Base-by-base conservation (phyloP, 2,113 vertebrate genomes). In the Syrmaticus mikado region DNA sequence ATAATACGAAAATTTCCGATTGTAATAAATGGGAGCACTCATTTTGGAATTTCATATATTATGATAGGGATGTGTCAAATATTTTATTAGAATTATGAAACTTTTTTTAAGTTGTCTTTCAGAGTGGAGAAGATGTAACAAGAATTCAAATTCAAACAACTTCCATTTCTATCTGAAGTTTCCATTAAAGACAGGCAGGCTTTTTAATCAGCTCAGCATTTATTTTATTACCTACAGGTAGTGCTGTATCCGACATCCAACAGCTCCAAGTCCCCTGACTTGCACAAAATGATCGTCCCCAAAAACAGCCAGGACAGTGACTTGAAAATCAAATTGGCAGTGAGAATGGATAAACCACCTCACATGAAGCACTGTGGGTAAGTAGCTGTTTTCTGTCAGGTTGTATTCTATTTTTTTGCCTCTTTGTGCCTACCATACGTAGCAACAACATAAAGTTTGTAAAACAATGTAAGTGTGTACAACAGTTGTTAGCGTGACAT, bases 301-400 rank as follows among this genome's bases (percentile, higher is more conserved):
- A 99, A 99, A 97, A 99, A 97, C 96, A 99, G 99, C 91, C 99
- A 99, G 89, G 99, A 99, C 87, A 97, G 93, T 3, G 99, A 99
- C 72, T 97, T 99, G 96, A 98, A 98, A 97, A 99, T 99, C 94
- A 99, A 99, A 90, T 97, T 99, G 96, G 99, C 99, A 0, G 98
- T 99, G 40, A 98, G 98, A 79, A 99, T 99, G 99, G 99, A 99
- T 98, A 99, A 99, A 80, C 99, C 99, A 18, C 98, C 99, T 92
- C 99, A 99, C 95, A 98, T 99, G 98, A 99, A 99, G 92, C 99
- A 99, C 92, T 98, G 99, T 87, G 99, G 99, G 99, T 99, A 95
- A 98, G 99, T 95, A 34, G 75, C 45, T 20, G 2, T 67, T 92
- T 87, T 82, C 28, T 71, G 50, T 5, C 34, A 34, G 4, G 16